These are phyloP conservation scores for Camptogramma bilineatum DNA, from an alignment of 2,888 invertebrate species.

Conservation along the genomic window DNA sequence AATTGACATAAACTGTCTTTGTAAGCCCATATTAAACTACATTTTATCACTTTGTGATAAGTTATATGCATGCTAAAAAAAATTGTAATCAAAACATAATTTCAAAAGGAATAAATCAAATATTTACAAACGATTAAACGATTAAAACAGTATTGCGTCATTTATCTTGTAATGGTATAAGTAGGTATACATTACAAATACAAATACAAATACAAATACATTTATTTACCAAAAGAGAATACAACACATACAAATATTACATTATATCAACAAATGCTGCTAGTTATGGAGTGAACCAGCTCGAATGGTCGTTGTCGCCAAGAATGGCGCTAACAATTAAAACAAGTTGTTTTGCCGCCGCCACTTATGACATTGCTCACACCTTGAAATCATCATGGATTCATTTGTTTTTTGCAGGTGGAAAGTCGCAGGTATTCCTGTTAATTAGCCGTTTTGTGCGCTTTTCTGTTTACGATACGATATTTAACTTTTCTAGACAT, in stretches of 20 bases:
- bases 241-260: too few species aligned
- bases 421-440: constrained; percentile 26
- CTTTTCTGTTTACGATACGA: constrained; percentile 10
- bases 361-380: constrained; percentile 76
- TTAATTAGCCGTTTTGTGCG: constrained; percentile 36
- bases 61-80: neutral
- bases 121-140: too few species aligned
- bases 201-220: too few species aligned
- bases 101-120: too few species aligned
- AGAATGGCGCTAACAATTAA: constrained; percentile 68
- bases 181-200: too few species aligned
- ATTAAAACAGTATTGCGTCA: too few species aligned
- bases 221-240: too few species aligned
- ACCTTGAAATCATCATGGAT: constrained; percentile 70
- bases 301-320: constrained; percentile 31
- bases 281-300: constrained; percentile 11
- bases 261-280: neutral
- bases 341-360: constrained; percentile 62
- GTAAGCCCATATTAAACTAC: too few species aligned
- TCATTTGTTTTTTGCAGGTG: constrained; percentile 64
- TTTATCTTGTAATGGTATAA: too few species aligned
- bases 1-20: too few species aligned
- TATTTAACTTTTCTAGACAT: neutral
- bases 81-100: too few species aligned
- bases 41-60: too few species aligned